Percentiles rank a stretch among this genome's conserved stretches.
Conservation (phyloP, 2,113 vertebrate species). For the Chiloscyllium plagiosum region DNA sequence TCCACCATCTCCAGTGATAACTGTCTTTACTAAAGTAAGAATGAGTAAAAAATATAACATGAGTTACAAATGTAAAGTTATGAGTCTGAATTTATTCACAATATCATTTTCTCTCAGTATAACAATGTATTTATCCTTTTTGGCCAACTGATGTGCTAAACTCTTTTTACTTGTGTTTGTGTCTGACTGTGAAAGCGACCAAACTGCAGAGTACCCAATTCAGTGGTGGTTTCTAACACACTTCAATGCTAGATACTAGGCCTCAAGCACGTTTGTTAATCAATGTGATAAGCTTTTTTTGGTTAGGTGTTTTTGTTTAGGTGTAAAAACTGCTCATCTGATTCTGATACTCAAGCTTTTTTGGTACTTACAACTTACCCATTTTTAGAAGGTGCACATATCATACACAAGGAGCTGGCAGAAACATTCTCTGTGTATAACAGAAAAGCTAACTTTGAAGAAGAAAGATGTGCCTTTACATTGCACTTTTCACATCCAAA, state of each 20-base stretch:
- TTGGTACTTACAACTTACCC: background rate
- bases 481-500: background rate
- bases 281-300: background rate
- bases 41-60: background rate
- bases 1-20: background rate
- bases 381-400: background rate
- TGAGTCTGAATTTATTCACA: background rate
- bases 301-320: background rate
- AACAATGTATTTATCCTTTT: background rate
- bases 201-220: background rate
- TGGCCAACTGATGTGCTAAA: background rate
- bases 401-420: background rate
- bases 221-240: background rate
- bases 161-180: background rate
- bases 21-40: background rate
- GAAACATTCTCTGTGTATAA: background rate
- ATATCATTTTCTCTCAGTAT: too few species aligned
- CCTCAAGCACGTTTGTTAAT: background rate
- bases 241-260: background rate
- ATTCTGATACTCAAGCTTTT: background rate
- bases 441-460: background rate
- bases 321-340: background rate
- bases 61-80: background rate
- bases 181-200: background rate
- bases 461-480: background rate